Percentiles rank a stretch among this genome's conserved stretches.
These are phyloP conservation scores for Lysandra bellargus DNA, from an alignment of 2,888 invertebrate genomes.

Conservation along the genomic window DNA sequence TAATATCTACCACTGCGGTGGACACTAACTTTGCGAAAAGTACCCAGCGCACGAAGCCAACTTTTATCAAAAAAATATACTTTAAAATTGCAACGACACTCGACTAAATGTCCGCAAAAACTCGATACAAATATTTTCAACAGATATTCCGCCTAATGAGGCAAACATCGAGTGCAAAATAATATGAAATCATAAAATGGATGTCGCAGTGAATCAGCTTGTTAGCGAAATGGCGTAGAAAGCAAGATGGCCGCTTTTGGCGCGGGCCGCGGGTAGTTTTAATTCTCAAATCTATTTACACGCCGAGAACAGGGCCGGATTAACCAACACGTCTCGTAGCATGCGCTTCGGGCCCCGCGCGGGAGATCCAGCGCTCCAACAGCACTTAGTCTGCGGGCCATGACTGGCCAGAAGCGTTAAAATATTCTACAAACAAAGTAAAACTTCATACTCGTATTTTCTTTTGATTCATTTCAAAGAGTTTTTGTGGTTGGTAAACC, in stretches of 20 bases:
- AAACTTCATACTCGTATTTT: too few species aligned
- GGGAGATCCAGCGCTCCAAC: too few species aligned
- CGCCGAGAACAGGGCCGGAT: background rate
- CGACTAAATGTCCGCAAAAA: background rate
- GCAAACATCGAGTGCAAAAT: conserved; percentile 24
- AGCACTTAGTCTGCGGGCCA: background rate
- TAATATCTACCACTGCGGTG: too few species aligned
- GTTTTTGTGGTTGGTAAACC: too few species aligned
- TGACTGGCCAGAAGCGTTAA: background rate
- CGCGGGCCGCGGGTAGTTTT: conserved; percentile 23
- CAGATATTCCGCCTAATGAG: background rate
- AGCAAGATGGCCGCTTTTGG: conserved; percentile 26
- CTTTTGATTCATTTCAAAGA: too few species aligned
- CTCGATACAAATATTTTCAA: background rate
- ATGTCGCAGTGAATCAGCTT: conserved; percentile 31
- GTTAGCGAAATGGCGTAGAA: conserved; percentile 33
- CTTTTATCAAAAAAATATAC: background rate
- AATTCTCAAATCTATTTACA: conserved; percentile 25
- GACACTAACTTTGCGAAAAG: background rate
- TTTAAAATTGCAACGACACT: background rate
- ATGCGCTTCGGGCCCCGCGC: background rate
- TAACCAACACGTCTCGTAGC: background rate
- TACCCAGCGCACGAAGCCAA: background rate
- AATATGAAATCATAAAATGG: conserved; percentile 28
- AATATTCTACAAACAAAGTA: too few species aligned